phyloP scores from a whole-genome alignment of 1,140 invertebrate species.

The Nephotettix cincticeps region DNA sequence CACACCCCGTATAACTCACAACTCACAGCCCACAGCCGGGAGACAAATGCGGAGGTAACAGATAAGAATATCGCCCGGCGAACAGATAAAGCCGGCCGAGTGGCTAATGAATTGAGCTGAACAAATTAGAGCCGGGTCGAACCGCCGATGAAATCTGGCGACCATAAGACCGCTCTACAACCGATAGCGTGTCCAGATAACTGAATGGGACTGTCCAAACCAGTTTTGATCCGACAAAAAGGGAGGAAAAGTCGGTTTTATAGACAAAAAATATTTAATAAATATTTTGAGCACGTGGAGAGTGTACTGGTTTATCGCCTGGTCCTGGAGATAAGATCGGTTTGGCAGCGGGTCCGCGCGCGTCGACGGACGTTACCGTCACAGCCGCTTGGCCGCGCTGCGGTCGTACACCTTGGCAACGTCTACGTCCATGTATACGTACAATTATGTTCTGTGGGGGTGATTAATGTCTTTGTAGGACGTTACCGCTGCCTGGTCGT shows the following conservation, averaged over 20 bases:
- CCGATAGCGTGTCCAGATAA: constrained; percentile 7
- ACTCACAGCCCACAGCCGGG: not conserved
- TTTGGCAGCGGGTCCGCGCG: not conserved
- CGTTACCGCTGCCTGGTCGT: no score
- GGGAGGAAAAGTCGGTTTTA: not conserved
- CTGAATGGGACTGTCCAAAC: not conserved
- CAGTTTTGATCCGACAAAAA: not conserved
- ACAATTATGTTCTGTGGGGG: no score
- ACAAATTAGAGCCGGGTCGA: not conserved
- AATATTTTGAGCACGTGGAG: constrained; percentile 14
- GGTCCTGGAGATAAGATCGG: not conserved
- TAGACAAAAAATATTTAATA: constrained; percentile 16
- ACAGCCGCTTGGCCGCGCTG: not conserved
- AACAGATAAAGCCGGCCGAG: not conserved
- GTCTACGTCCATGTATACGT: no score
- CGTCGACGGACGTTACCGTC: not conserved
- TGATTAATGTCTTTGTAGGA: no score
- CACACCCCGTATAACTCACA: not conserved
- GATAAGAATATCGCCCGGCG: not conserved
- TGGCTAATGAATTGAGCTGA: constrained; percentile 4
- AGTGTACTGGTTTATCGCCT: not conserved
- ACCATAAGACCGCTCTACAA: not conserved
- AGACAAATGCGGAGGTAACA: not conserved
- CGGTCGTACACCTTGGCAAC: no score
- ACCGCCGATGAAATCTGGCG: not conserved